Base-by-base conservation (phyloP, 2,113 vertebrate genomes). In the Rhabdomys dilectus region DNA sequence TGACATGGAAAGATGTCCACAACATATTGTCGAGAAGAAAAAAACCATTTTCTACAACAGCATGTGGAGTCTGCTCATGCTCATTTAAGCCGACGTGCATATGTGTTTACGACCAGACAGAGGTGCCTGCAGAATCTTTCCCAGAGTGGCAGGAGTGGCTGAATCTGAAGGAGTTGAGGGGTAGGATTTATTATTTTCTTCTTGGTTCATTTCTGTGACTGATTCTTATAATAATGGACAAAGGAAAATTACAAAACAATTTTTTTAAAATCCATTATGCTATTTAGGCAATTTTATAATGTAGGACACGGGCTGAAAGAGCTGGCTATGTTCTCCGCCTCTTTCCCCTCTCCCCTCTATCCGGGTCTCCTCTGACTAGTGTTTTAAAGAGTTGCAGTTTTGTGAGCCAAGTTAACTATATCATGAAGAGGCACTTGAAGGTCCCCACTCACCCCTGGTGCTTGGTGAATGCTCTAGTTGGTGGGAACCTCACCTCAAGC, bases 21-120 rank as follows among this genome's bases (percentile, higher is more conserved):
- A 97, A 56, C 96, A 94, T 97, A 97, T 97, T 98, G 97, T 97
- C 3, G 4, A 73, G 82, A 89, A 92, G 66, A 85, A 81, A 85
- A 81, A 93, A 42, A 42, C 60, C 77, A 56, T 62, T 93, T 93
- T 88, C 80, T 72, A 31, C 92, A n/a, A 92, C 88, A 92, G 95
- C 92, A 13, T 80, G 93, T 42, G 56, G 86, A 87, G 89, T 88
- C 91, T 94, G 91, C 78, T 92, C 60, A 24, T 13, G 3, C 81
- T 96, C 87, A 64, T 91, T 86, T 89, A 91, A 82, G 94, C 84
- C 91, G 3, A 0, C 3, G 66, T 84, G 36, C 96, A 95, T 97
- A 92, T 94, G 96, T 95, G 96, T 95, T 96, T 95, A 80, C 45
- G 62, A n/a, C 70, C 95, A 95, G 93, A 68, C 39, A 70, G 96